Evolutionary conservation across 2,888 invertebrate genomes (phyloP), one percentile per base, ranked within the genome.

Genomic region (Thymelicus lineola): DNA sequence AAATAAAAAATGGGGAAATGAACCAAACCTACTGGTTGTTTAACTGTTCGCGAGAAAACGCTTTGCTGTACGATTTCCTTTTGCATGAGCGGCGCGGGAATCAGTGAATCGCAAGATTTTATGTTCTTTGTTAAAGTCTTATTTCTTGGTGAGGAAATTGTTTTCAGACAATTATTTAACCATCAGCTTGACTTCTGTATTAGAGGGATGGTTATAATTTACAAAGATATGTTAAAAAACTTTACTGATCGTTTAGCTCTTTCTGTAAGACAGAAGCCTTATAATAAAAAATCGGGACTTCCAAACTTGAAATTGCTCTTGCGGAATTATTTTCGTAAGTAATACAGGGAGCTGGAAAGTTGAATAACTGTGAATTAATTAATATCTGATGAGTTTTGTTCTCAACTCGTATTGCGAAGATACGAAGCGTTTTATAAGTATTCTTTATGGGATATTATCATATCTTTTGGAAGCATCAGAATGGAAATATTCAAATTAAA

Each of bases 321-420:
- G 38, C 57, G 48, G 63, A 69, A 63, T 63, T 63, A 69, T 63
- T 68, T 69, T 45, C 45, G 45, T 35, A 58, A 59, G 63, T 48
- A 63, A 63, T 38, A 20, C 38, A 14, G 38, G 35, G 38, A 58
- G 35, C 38, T 50, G 42, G n/a, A 63, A 64, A 28, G 50, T 48
- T 62, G 69, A 69, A 64, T 59, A 50, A 69, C 63, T 64, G 63
- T 69, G 69, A 64, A 69, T 69, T 69, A 69, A 69, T 69, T 64
- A 69, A 69, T 69, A 59, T 17, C 58, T 50, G 58, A 69, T 64
- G 69, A 69, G 63, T 69, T 69, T 63, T 64, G 69, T 69, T 69
- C 38, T 36, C 38, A n/a, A n/a, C n/a, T n/a, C 38, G 3, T 38
- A 38, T 10, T 58, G n/a, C n/a, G 17, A 38, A 58, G 15, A 58